phyloP scores from a whole-genome alignment of 1,140 invertebrate genomes.

The Drosophila eugracilis region DNA sequence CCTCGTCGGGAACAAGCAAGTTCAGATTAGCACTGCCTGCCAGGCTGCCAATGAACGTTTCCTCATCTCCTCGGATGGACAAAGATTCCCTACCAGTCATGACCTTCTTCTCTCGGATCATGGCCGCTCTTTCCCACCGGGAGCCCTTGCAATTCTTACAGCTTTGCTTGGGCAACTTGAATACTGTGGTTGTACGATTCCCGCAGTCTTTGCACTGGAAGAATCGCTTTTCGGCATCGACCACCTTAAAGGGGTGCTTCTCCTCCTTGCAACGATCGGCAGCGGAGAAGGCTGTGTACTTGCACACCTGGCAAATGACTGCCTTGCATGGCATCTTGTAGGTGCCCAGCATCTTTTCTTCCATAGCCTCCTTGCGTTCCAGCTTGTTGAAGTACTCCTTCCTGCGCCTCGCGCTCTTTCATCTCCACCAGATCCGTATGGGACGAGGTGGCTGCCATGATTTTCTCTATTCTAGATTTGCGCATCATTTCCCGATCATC shows the following conservation, averaged over 20 bases:
- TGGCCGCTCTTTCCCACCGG: constrained; percentile 91
- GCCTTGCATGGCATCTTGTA: constrained; percentile 94
- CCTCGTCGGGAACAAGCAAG: constrained; percentile 87
- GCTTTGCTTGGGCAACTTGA: constrained; percentile 90
- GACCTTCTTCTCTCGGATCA: constrained; percentile 91
- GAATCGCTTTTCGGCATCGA: constrained; percentile 94
- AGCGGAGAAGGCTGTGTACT: constrained; percentile 94
- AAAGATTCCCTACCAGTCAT: constrained; percentile 85
- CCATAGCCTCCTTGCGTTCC: constrained; percentile 95
- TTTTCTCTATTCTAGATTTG: constrained; percentile 90
- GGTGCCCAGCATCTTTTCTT: constrained; percentile 95
- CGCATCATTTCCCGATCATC: constrained; percentile 85
- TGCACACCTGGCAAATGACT: constrained; percentile 94
- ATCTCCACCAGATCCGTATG: constrained; percentile 91
- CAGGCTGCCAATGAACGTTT: constrained; percentile 88
- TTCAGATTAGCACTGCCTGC: constrained; percentile 88
- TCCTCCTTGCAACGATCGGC: constrained; percentile 93
- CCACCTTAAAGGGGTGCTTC: constrained; percentile 91
- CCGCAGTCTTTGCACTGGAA: constrained; percentile 95
- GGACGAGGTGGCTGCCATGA: constrained; percentile 91
- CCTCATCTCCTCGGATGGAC: constrained; percentile 90
- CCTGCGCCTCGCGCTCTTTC: constrained; percentile 90
- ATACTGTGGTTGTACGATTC: constrained; percentile 91
- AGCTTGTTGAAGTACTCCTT: constrained; percentile 95
- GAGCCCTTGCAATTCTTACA: constrained; percentile 92